Evolutionary conservation across 2,888 invertebrate species (phyloP).

Genomic region (Pammene fasciana): DNA sequence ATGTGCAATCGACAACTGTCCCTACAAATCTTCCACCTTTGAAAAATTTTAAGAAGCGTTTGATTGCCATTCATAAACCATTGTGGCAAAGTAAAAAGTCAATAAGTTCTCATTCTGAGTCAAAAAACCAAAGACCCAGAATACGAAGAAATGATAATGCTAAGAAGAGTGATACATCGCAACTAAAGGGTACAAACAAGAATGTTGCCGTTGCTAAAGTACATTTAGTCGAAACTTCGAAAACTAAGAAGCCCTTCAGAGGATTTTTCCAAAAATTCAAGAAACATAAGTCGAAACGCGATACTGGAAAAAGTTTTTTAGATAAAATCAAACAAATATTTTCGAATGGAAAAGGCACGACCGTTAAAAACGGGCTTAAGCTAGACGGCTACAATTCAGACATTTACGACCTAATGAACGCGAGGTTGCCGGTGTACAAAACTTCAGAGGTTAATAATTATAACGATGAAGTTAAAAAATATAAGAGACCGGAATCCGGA

Average conservation of each 20-base stretch:
- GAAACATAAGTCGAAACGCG: slow-evolving; percentile 7
- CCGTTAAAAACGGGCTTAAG: no score
- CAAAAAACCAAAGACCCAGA: neutral
- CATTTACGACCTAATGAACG: neutral
- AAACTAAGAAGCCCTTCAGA: neutral
- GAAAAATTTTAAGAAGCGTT: neutral
- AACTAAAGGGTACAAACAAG: neutral
- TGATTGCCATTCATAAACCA: neutral
- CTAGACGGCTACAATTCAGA: neutral
- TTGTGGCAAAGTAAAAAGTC: neutral
- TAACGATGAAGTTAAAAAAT: neutral
- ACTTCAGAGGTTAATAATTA: neutral
- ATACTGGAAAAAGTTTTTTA: neutral
- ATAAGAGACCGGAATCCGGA: neutral
- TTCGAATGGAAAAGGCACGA: neutral
- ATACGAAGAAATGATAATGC: neutral
- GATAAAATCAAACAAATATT: neutral
- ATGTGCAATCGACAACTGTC: neutral
- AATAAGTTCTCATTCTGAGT: neutral
- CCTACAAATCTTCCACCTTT: neutral
- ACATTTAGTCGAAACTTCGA: neutral
- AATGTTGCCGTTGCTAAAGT: slow-evolving; percentile 21
- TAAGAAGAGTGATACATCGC: neutral
- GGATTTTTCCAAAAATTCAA: neutral
- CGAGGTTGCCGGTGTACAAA: neutral